Percentiles rank a stretch among this genome's conserved stretches.
Conservation (phyloP, 1,140 invertebrate genomes). For the Periplaneta americana region DNA sequence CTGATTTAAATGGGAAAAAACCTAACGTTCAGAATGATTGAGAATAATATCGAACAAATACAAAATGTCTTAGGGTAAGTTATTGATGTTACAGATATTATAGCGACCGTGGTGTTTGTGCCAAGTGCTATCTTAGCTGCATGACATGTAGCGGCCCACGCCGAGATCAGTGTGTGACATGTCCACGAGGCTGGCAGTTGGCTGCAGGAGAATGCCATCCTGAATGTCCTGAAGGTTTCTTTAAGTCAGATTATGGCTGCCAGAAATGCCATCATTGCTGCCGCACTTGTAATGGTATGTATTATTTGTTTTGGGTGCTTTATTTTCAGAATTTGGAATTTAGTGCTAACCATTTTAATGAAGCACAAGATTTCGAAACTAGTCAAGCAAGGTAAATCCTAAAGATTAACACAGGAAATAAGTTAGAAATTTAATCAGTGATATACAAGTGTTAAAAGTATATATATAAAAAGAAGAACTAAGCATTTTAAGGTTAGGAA, state of each 20-base stretch:
- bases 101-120: slow-evolving; percentile 72
- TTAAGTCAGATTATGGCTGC: slow-evolving; percentile 70
- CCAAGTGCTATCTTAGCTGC: slow-evolving; percentile 77
- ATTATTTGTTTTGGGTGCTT: neutral
- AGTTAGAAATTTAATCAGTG: too few species aligned
- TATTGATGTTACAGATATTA: slow-evolving; percentile 65
- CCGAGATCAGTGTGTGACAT: slow-evolving; percentile 76
- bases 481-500: too few species aligned
- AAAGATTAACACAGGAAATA: too few species aligned
- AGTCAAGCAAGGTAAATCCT: too few species aligned
- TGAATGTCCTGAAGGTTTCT: slow-evolving; percentile 78
- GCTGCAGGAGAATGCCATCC: slow-evolving; percentile 75
- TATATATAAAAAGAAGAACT: too few species aligned
- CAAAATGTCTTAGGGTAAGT: neutral
- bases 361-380: too few species aligned
- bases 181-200: slow-evolving; percentile 67
- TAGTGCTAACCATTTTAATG: too few species aligned
- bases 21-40: too few species aligned
- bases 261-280: slow-evolving; percentile 82
- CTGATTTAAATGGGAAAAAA: too few species aligned
- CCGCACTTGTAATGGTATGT: slow-evolving; percentile 66
- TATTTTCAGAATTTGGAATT: too few species aligned
- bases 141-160: slow-evolving; percentile 74
- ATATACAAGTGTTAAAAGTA: too few species aligned
- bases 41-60: too few species aligned